phyloP scores from a whole-genome alignment of 2,797 vertebrate genomes.

The Takifugu ocellatus region DNA sequence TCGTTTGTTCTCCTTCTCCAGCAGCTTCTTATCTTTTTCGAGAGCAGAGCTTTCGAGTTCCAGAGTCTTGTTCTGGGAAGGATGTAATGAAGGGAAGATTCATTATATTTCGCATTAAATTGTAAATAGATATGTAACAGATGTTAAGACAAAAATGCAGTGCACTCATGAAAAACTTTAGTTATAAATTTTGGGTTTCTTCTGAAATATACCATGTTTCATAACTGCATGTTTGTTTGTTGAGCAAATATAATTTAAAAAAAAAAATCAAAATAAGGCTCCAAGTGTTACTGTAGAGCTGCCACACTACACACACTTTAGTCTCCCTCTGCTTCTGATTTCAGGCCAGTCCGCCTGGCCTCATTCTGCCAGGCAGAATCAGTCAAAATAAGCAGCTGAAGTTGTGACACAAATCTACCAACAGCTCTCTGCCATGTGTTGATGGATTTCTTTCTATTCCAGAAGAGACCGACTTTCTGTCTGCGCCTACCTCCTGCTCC shows the following conservation, averaged over 20 bases:
- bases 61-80: constrained; percentile 81
- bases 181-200: too few species aligned
- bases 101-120: constrained; percentile 12
- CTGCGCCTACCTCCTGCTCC: constrained; percentile 81
- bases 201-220: too few species aligned
- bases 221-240: neutral
- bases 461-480: neutral
- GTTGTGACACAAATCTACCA: constrained; percentile 9
- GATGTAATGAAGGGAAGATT: constrained; percentile 14
- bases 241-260: neutral
- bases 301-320: neutral
- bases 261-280: constrained; percentile 13
- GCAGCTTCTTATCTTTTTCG: constrained; percentile 95
- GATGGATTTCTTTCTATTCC: neutral
- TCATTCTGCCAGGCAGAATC: constrained; percentile 33
- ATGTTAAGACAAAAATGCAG: neutral
- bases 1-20: constrained; percentile 97
- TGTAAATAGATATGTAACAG: constrained; percentile 18
- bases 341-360: constrained; percentile 24
- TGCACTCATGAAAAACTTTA: neutral
- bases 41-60: constrained; percentile 93
- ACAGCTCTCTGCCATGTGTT: constrained; percentile 1
- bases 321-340: constrained; percentile 5
- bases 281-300: neutral
- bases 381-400: constrained; percentile 16